Percentiles rank a stretch among this genome's conserved stretches.
Conservation (phyloP, 2,113 vertebrate species). For the Phaethornis superciliosus region DNA sequence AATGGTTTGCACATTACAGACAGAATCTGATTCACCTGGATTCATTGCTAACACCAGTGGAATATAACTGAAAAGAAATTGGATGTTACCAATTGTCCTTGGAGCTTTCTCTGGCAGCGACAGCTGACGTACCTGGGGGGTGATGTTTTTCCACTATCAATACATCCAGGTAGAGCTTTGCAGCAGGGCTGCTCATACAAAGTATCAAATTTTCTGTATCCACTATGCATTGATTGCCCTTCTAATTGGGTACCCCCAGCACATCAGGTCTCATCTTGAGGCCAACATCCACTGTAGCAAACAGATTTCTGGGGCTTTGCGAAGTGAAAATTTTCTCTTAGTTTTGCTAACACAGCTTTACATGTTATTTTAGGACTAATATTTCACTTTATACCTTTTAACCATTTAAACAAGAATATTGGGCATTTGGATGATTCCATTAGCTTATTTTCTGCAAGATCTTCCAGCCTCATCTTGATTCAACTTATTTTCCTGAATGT, state of each 20-base stretch:
- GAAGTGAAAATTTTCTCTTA: neutral
- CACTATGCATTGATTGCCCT: neutral
- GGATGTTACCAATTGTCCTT: rapidly evolving
- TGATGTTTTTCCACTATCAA: neutral
- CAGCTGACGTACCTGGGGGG: neutral
- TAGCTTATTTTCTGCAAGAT: neutral
- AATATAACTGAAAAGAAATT: neutral
- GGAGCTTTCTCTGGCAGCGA: neutral
- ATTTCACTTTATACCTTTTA: neutral
- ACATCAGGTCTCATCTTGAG: neutral
- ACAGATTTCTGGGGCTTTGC: neutral
- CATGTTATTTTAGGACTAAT: neutral
- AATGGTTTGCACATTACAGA: neutral
- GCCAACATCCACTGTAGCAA: neutral
- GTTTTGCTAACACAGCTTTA: neutral
- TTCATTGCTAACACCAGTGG: neutral
- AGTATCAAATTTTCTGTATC: neutral
- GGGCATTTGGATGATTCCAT: neutral
- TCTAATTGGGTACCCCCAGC: neutral
- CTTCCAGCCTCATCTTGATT: neutral
- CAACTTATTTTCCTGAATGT: neutral
- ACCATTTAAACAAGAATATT: neutral
- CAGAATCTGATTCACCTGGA: rapidly evolving
- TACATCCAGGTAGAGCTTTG: neutral
- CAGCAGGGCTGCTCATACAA: neutral